phyloP scores from a whole-genome alignment of 2,113 vertebrate species.

The Paratilapia polleni region DNA sequence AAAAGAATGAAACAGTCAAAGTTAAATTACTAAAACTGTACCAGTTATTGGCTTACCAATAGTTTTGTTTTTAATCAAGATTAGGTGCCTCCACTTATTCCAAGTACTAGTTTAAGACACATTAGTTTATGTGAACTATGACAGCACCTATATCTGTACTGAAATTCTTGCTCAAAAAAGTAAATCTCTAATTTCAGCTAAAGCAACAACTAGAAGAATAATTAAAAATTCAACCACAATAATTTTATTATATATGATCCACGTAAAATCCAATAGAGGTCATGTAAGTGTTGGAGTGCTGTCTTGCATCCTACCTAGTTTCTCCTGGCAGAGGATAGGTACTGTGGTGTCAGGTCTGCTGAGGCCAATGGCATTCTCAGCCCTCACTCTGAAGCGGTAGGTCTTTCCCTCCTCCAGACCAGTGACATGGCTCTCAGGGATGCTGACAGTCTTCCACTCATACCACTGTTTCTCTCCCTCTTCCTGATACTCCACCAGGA shows the following conservation, averaged over 20 bases:
- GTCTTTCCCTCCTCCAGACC: constrained; percentile 94
- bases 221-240: too few relatives aligned
- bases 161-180: not conserved
- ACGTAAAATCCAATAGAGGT: not conserved
- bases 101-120: not conserved
- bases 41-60: not conserved
- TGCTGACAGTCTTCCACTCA: constrained; percentile 93
- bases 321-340: constrained; percentile 97
- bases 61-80: not conserved
- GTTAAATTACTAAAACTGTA: not conserved
- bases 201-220: not conserved
- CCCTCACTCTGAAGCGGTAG: constrained; percentile 95
- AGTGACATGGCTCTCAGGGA: constrained; percentile 93
- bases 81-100: not conserved
- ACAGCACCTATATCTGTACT: not conserved
- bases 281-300: not conserved
- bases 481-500: constrained; percentile 97
- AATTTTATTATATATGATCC: not conserved
- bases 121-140: not conserved
- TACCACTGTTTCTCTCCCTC: constrained; percentile 92
- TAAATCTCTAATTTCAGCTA: not conserved
- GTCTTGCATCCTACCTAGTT: constrained; percentile 84
- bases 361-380: constrained; percentile 94
- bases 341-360: constrained; percentile 95
- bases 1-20: not conserved